phyloP scores from a whole-genome alignment of 2,797 vertebrate genomes.

The Cygnus olor region DNA sequence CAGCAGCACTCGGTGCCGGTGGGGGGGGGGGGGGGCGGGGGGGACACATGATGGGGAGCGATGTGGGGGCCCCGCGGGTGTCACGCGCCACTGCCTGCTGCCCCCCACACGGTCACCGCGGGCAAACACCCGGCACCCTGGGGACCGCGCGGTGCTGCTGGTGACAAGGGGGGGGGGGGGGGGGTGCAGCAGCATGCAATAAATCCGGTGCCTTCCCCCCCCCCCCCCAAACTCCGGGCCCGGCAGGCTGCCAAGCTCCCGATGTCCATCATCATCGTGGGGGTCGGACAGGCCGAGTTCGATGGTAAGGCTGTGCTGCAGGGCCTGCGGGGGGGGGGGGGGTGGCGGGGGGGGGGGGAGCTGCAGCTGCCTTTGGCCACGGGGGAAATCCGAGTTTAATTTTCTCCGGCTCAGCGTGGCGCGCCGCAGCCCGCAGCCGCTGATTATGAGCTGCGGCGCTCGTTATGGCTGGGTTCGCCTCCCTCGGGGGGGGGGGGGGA shows the following conservation, averaged over 20 bases:
- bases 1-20: background rate
- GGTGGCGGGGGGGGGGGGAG: background rate
- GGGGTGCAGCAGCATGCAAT: rapidly evolving
- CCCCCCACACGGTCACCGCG: no score
- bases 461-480: no score
- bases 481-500: no score
- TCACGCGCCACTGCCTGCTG: no score
- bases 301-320: conserved; percentile 82
- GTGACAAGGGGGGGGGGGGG: no score
- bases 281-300: conserved; percentile 95
- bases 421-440: no score
- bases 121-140: background rate
- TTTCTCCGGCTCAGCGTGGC: no score
- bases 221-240: background rate
- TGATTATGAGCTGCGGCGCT: no score
- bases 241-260: conserved; percentile 92
- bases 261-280: conserved; percentile 97
- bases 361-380: no score
- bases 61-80: background rate
- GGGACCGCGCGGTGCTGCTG: background rate
- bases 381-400: no score
- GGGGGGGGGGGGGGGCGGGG: background rate
- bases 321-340: no score
- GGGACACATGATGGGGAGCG: background rate
- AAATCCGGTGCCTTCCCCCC: no score